These are phyloP conservation scores for Hemicentrotus pulcherrimus DNA, from an alignment of 35 echinoderm and acorn worm species.

Conservation along the genomic window DNA sequence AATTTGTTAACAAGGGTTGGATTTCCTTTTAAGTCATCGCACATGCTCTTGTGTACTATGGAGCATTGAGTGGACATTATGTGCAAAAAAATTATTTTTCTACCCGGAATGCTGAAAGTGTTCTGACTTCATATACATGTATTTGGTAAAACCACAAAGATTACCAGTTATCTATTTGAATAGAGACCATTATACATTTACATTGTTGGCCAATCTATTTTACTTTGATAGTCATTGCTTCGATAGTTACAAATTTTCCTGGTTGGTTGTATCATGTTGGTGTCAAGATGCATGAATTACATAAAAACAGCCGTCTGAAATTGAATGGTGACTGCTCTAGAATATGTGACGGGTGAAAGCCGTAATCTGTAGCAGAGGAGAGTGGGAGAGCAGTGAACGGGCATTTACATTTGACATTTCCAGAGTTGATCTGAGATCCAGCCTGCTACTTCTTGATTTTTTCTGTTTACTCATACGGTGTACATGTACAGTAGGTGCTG, in stretches of 20 bases:
- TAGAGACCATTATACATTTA: no score
- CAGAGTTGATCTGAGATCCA: slow-evolving; percentile 27
- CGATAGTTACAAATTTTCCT: neutral
- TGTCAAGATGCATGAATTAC: neutral
- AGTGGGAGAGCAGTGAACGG: neutral
- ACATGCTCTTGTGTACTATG: no score
- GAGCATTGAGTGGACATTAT: no score
- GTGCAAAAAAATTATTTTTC: no score
- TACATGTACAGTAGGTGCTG: neutral
- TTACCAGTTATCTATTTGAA: no score
- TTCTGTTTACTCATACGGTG: neutral
- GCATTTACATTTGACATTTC: slow-evolving; percentile 48
- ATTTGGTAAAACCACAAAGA: no score
- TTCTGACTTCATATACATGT: no score
- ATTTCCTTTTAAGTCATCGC: no score
- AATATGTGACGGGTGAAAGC: neutral
- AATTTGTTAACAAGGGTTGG: no score
- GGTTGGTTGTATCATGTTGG: neutral
- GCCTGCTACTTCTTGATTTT: neutral
- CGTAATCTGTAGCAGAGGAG: neutral
- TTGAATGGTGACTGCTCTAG: slow-evolving; percentile 9
- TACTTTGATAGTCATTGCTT: neutral
- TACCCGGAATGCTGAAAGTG: no score
- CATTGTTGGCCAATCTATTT: neutral
- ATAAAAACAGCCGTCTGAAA: neutral